Evolutionary conservation across 2,888 invertebrate species (phyloP), one percentile per base, ranked within the genome.

Genomic region (Drosophila atroscutellata): DNA sequence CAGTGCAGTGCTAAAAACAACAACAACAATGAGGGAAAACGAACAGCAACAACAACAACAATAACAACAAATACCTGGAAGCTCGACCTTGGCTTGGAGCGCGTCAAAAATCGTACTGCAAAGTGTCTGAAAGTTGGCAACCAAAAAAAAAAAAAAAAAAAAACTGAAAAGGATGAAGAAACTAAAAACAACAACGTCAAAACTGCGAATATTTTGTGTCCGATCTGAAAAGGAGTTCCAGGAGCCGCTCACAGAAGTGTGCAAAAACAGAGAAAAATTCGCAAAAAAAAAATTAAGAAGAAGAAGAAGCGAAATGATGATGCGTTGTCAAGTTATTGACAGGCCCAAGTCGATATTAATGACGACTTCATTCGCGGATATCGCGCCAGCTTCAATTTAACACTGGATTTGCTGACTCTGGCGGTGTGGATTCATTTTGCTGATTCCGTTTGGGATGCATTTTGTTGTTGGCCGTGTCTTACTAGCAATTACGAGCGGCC

Each of bases 251-350:
- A 51, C 24, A 65, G 69, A 75, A 79, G 59, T 62, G 47, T 49
- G 69, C 68, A 59, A 79, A 74, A 65, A 37, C 37, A 39, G 4
- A 50, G 45, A 63, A 56, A 42, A 52, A 42, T 32, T 45, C 20
- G 39, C 30, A 36, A 55, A 37, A 39, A 36, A 62, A 55, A 42
- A 49, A 28, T 26, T 15, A 69, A 65, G 57, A 3, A 39, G 64
- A 39, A 47, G 52, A 32, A 34, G 64, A n/a, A 52, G 47, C 66
- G 67, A 80, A 78, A 78, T 80, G 76, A 86, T 86, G 88, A 89
- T 89, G 86, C 80, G 86, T 87, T 80, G 86, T 86, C 86, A 87
- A 89, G 86, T 89, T 81, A 86, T 86, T 89, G 86, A 89, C 89
- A 86, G 89, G 71, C 73, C 82, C 70, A 55, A 87, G 89, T 89